phyloP scores from a whole-genome alignment of 2,113 vertebrate species.

The Enhydra lutris region DNA sequence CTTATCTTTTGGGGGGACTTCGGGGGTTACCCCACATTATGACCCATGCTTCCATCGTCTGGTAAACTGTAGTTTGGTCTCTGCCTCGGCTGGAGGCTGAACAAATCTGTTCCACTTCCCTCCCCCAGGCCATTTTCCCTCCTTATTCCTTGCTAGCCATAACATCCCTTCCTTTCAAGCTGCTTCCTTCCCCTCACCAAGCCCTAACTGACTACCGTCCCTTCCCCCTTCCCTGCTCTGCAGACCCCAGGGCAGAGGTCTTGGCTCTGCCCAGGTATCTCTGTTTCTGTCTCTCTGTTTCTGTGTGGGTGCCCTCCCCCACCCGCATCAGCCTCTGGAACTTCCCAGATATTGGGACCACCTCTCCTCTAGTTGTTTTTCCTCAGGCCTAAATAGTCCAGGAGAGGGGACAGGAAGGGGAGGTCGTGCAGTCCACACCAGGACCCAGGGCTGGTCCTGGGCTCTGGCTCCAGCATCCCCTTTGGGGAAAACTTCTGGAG shows the following conservation, averaged over 20 bases:
- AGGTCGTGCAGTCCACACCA: not conserved
- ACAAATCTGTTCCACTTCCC: not conserved
- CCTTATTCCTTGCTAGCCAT: not conserved
- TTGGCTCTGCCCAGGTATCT: not conserved
- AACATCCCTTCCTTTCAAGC: not conserved
- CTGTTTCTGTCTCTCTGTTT: not conserved
- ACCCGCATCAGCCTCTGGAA: not conserved
- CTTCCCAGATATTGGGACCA: not conserved
- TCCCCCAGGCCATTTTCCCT: not conserved
- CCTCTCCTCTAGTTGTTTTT: not conserved
- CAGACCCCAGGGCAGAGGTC: not conserved
- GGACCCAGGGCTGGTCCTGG: not conserved
- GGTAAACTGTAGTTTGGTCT: not conserved
- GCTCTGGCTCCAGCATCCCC: not conserved
- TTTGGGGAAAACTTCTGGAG: not conserved
- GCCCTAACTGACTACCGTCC: not conserved
- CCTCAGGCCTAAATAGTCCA: not conserved
- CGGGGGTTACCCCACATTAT: not conserved
- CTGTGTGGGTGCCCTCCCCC: no score
- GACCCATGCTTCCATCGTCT: accelerated
- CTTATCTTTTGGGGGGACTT: not conserved
- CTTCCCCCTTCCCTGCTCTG: not conserved
- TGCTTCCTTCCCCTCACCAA: not conserved
- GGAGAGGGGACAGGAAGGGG: not conserved
- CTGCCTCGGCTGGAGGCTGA: not conserved